phyloP scores from a whole-genome alignment of 2,113 vertebrate species.

The Otis tarda region DNA sequence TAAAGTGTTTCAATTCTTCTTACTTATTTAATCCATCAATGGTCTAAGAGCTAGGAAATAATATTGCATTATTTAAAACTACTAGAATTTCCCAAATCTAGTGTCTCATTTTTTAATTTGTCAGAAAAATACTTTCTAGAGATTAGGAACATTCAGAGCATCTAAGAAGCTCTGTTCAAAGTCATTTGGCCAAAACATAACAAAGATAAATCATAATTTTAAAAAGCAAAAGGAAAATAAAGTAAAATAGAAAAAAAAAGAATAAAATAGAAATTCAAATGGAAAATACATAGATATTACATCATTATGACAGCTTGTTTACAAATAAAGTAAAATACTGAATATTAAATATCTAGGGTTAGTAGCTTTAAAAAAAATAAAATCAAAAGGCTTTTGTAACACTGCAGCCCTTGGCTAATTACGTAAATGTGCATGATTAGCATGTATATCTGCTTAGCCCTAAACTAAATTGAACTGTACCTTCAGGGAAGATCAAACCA shows the following conservation, averaged over 20 bases:
- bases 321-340: not conserved
- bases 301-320: not conserved
- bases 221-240: not conserved
- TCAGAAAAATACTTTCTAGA: not conserved
- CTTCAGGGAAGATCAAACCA: not conserved
- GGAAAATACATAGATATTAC: not conserved
- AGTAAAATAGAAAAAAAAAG: not conserved
- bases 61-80: not conserved
- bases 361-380: not conserved
- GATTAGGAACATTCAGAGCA: not conserved
- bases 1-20: not conserved
- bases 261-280: not conserved
- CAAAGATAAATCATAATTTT: not conserved
- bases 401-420: not conserved
- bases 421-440: not conserved
- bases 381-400: not conserved
- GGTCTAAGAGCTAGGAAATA: not conserved
- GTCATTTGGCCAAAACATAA: not conserved
- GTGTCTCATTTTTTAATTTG: not conserved
- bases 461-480: not conserved
- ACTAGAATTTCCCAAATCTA: not conserved
- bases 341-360: not conserved
- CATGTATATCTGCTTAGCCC: not conserved
- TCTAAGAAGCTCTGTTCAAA: not conserved
- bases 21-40: not conserved